Evolutionary conservation across 2,797 vertebrate species (phyloP).

Genomic region (Sebastiscus tertius): DNA sequence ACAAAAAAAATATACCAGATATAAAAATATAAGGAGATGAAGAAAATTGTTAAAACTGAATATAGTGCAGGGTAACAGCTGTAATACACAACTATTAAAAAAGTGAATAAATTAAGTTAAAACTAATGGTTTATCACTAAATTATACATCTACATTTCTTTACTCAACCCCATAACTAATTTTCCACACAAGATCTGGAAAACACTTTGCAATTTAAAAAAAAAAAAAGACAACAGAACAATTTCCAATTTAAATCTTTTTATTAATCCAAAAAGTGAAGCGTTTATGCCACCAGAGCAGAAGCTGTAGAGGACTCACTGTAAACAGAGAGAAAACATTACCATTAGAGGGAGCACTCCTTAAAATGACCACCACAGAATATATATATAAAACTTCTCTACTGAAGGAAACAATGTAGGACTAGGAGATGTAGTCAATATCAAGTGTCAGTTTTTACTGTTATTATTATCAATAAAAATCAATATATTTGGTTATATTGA

Average conservation of each 20-base stretch:
- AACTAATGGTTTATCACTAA: background rate
- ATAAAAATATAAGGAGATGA: no score
- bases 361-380: background rate
- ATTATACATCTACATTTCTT: no score
- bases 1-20: no score
- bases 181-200: background rate
- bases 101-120: no score
- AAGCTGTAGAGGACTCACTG: constrained; percentile 99
- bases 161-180: background rate
- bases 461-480: background rate
- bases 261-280: constrained; percentile 85
- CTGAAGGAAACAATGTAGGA: background rate
- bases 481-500: background rate
- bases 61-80: no score
- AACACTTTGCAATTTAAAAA: constrained; percentile 3
- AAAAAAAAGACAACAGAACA: constrained; percentile 38
- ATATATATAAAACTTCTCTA: no score
- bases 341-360: background rate
- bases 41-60: no score
- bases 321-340: constrained; percentile 46
- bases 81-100: no score
- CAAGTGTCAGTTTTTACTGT: background rate
- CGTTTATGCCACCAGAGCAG: constrained; percentile 97
- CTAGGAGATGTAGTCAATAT: background rate
- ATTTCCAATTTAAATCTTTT: constrained; percentile 80